Evolutionary conservation across 2,888 invertebrate species (phyloP).

Genomic region (Drosophila dives): DNA sequence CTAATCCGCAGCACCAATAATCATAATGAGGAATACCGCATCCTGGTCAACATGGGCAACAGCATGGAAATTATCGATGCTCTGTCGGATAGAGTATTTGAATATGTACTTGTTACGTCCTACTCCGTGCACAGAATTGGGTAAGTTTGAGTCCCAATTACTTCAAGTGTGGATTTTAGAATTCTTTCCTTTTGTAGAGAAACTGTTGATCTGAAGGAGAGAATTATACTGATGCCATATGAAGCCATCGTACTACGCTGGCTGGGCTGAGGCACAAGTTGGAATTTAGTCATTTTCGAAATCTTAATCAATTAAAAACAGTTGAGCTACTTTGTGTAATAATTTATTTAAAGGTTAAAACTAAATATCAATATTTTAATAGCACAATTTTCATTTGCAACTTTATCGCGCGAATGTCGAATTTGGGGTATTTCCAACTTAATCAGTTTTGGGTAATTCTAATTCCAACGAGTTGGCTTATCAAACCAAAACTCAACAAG

Average conservation of each 20-base stretch:
- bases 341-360: background rate
- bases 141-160: slow-evolving; percentile 42
- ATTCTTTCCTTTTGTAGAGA: slow-evolving; percentile 51
- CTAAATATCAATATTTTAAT: background rate
- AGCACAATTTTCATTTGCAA: background rate
- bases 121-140: slow-evolving; percentile 71
- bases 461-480: background rate
- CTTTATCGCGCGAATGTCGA: no score
- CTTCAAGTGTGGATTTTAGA: background rate
- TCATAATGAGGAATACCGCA: slow-evolving; percentile 74
- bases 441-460: background rate
- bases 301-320: slow-evolving; percentile 24
- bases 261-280: slow-evolving; percentile 40
- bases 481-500: background rate
- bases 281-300: slow-evolving; percentile 16
- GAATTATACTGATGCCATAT: slow-evolving; percentile 73
- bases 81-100: slow-evolving; percentile 65
- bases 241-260: slow-evolving; percentile 79
- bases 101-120: slow-evolving; percentile 72
- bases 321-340: background rate
- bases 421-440: background rate
- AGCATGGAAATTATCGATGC: slow-evolving; percentile 62
- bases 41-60: slow-evolving; percentile 80
- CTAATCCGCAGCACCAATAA: slow-evolving; percentile 57
- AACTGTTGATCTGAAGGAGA: slow-evolving; percentile 55